These are phyloP conservation scores for Pardosa pseudoannulata DNA, from an alignment of 2,888 invertebrate genomes.

Conservation along the genomic window DNA sequence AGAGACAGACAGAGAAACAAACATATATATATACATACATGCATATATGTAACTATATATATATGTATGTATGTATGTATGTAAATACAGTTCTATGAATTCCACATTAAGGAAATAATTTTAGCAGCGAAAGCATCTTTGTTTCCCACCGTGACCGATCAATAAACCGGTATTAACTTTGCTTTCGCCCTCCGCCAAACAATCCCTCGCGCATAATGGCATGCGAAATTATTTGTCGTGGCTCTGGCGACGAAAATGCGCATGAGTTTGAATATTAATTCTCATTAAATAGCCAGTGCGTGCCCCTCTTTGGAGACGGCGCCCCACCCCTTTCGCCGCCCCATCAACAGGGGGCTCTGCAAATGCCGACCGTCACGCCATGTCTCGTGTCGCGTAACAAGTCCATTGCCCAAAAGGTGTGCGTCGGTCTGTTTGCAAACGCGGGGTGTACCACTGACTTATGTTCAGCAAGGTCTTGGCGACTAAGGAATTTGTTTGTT, in stretches of 20 bases:
- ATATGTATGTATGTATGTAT: too few relatives aligned
- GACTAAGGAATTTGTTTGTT: not conserved
- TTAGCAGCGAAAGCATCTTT: too few relatives aligned
- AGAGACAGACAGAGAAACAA: too few relatives aligned
- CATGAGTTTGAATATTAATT: slow-evolving; percentile 66
- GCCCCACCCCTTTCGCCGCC: slow-evolving; percentile 62
- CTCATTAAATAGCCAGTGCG: slow-evolving; percentile 52
- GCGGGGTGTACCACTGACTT: not conserved
- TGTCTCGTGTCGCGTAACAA: slow-evolving; percentile 70
- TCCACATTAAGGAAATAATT: too few relatives aligned
- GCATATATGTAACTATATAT: too few relatives aligned
- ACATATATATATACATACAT: too few relatives aligned
- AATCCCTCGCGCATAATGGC: not conserved
- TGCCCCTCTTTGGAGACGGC: slow-evolving; percentile 42
- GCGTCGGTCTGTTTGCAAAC: too few relatives aligned
- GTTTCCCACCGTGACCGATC: too few relatives aligned
- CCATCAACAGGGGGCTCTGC: slow-evolving; percentile 52
- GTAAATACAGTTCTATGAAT: too few relatives aligned
- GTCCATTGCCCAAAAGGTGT: slow-evolving; percentile 47
- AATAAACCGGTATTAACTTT: too few relatives aligned
- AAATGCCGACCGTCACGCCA: slow-evolving; percentile 63
- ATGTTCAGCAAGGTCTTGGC: slow-evolving; percentile 18
- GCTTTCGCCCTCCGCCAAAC: not conserved
- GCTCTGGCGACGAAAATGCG: slow-evolving; percentile 23
- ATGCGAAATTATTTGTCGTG: slow-evolving; percentile 9